A percentile compares a stretch with the other conserved stretches of the same genome.
phyloP scores from a whole-genome alignment of 2,797 vertebrate species.

The Prunella strophiata region DNA sequence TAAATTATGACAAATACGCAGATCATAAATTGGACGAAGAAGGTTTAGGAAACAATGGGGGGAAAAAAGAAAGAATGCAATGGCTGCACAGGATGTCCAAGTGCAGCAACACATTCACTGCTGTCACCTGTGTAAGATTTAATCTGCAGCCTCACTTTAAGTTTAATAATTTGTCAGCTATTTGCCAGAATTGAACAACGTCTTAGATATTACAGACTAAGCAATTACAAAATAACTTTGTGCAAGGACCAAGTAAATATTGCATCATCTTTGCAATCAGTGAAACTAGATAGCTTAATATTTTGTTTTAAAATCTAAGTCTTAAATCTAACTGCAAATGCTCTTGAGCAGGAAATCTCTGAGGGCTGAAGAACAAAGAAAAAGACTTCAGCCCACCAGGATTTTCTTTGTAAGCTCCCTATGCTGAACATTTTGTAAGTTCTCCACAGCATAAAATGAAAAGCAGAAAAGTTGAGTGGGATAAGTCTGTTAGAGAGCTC shows the following conservation, averaged over 20 bases:
- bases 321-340: not conserved
- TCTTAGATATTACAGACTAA: not conserved
- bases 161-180: not conserved
- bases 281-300: not conserved
- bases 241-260: not conserved
- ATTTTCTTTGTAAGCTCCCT: not conserved
- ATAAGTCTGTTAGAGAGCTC: not conserved
- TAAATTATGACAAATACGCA: not conserved
- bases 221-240: not conserved
- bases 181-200: not conserved
- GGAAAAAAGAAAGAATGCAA: not conserved
- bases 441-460: not conserved
- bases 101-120: not conserved
- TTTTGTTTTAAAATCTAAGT: not conserved
- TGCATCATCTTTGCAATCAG: not conserved
- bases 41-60: not conserved
- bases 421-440: not conserved
- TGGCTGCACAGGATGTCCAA: not conserved
- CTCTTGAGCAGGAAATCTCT: not conserved
- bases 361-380: not conserved
- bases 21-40: not conserved
- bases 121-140: not conserved
- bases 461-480: not conserved
- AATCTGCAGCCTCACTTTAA: not conserved
- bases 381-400: not conserved